Evolutionary conservation across 2,888 invertebrate species (phyloP), one percentile per base, ranked within the genome.

Genomic region (Tribolium freemani): DNA sequence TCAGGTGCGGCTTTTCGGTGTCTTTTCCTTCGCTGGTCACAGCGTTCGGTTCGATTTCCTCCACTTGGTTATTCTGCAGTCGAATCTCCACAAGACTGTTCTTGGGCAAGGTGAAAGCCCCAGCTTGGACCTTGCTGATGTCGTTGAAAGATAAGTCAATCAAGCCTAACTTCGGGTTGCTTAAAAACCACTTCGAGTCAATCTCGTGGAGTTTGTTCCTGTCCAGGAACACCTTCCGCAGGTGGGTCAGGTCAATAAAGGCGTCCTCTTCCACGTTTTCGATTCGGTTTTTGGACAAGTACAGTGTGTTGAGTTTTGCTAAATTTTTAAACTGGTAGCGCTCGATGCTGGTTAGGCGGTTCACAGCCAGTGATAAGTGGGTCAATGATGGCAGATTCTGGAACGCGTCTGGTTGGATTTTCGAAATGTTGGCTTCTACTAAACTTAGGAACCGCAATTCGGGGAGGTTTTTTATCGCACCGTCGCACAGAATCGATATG

Each of bases 381-480:
- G 44, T 73, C 16, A 83, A 64, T 20, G 71, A 75, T 1, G 81
- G 80, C 38, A 80, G 73, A n/a, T 79, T 72, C 57, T 79, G 77
- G 71, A 83, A 82, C 0, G 80, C 77, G 9, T 75, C 75, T 3
- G 77, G 74, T 63, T 82, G 75, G 11, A 83, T 80, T 50, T 60
- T 63, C 9, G 78, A 75, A 9, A 83, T 64, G 60, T 82, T 82
- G 0, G 78, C 77, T 45, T 76, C 77, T 13, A 82, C 80, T 5
- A 83, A 53, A 13, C 76, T 68, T 2, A 83, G 73, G 5, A 58
- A 66, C 74, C 79, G 73, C 38, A 83, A 56, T 20, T 58, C 26
- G 2, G 72, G 73, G 69, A 83, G 82, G 54, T 80, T 77, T 63
- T 79, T 80, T 0, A 83, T 75, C 76, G 82, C 82, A 44, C 80